A percentile compares a stretch with the other conserved stretches of the same genome.
Evolutionary conservation across 2,113 vertebrate genomes (phyloP).

Genomic region (Stercorarius parasiticus): DNA sequence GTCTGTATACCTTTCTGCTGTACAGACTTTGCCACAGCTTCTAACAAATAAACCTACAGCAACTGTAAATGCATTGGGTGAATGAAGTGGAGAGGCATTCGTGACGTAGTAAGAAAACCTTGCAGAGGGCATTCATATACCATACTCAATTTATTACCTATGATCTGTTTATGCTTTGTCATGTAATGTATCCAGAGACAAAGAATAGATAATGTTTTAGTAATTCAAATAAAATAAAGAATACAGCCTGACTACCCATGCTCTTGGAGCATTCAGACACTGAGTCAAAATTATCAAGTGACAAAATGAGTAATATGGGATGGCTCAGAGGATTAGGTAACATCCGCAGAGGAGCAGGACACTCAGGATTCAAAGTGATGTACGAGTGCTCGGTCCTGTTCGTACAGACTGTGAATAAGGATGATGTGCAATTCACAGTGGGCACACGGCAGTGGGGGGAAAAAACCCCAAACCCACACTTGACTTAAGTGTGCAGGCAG

Average conservation of each 20-base stretch:
- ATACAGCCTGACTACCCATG: neutral
- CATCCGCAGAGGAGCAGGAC: neutral
- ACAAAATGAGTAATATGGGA: neutral
- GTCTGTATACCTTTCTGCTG: neutral
- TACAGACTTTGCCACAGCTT: neutral
- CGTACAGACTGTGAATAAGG: neutral
- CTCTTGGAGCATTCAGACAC: neutral
- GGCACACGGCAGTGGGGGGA: accelerated
- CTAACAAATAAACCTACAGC: neutral
- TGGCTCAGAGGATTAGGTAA: neutral
- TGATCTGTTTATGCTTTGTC: neutral
- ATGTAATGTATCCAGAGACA: neutral
- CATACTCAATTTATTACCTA: neutral
- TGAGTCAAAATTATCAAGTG: neutral
- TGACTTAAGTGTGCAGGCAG: neutral
- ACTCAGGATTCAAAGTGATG: neutral
- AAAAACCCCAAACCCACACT: neutral
- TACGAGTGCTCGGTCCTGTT: neutral
- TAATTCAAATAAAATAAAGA: neutral
- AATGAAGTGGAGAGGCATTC: neutral
- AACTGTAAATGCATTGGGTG: neutral
- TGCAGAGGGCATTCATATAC: neutral
- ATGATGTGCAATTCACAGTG: neutral
- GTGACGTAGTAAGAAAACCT: neutral
- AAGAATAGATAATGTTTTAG: neutral